Conservation (phyloP, 2,113 vertebrate species). For the Cheilinus undulatus region DNA sequence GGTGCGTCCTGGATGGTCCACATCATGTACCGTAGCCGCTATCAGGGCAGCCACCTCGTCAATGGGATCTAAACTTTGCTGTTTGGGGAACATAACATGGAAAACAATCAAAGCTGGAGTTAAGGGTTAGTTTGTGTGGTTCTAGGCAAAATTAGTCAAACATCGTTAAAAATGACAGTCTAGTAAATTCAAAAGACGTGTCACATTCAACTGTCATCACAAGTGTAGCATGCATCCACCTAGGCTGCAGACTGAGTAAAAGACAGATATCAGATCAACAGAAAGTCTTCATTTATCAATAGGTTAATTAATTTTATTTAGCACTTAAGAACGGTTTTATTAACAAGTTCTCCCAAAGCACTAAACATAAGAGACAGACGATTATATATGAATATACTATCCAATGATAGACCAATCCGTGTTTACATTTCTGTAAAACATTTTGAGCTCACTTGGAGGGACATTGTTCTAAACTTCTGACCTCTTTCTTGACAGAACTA, state of each 20-base stretch:
- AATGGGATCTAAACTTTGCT: conserved; percentile 94
- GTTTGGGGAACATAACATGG: conserved; percentile 34
- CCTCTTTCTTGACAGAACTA: background rate
- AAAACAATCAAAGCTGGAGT: background rate
- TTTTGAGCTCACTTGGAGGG: background rate
- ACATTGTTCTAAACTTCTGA: background rate
- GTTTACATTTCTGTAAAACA: background rate
- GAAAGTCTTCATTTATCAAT: background rate
- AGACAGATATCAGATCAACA: background rate
- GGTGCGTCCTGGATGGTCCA: conserved; percentile 96
- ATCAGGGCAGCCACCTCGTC: conserved; percentile 95
- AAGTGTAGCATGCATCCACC: background rate
- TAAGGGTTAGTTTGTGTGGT: no score
- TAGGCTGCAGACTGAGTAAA: background rate
- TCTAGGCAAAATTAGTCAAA: no score
- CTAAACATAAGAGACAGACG: no score
- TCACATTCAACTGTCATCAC: background rate
- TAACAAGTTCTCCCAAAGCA: background rate
- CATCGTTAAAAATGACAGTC: background rate
- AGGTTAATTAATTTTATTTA: background rate
- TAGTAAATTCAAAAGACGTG: background rate
- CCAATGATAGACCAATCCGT: background rate
- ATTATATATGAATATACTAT: no score
- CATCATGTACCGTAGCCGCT: conserved; percentile 93
- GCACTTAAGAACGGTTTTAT: background rate